Conservation (phyloP, 1,140 invertebrate genomes). For the Helicoverpa armigera region DNA sequence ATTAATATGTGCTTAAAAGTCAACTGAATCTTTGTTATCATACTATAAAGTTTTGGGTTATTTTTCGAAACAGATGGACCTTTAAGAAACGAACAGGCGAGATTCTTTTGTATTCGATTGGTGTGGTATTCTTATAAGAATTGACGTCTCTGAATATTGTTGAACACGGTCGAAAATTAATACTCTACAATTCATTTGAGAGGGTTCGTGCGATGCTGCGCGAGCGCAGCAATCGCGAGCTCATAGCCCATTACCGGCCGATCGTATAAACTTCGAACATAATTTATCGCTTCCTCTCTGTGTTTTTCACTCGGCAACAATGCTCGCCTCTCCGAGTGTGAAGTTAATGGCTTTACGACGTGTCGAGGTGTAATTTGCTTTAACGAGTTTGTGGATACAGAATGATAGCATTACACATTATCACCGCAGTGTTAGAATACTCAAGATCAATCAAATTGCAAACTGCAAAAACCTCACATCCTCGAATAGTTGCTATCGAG, state of each 20-base stretch:
- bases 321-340: conserved; percentile 64
- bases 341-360: conserved; percentile 77
- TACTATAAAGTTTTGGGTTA: not conserved
- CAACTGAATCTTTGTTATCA: conserved; percentile 73
- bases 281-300: conserved; percentile 84
- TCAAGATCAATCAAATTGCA: conserved; percentile 26
- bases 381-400: conserved; percentile 60
- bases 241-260: conserved; percentile 72
- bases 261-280: conserved; percentile 83
- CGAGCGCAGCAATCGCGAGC: conserved; percentile 59
- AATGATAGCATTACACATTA: conserved; percentile 49
- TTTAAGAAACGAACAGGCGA: too few relatives aligned
- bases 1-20: conserved; percentile 81
- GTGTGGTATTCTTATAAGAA: not conserved
- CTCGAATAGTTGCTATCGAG: conserved; percentile 3
- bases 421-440: conserved; percentile 43
- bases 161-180: conserved; percentile 26
- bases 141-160: not conserved
- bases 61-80: not conserved
- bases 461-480: not conserved
- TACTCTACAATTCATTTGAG: conserved; percentile 47
- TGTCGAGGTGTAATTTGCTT: conserved; percentile 73
- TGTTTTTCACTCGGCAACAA: conserved; percentile 81
- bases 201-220: conserved; percentile 51
- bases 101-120: too few relatives aligned